Evolutionary conservation across 2,113 vertebrate genomes (phyloP).

Genomic region (Butorides virescens): DNA sequence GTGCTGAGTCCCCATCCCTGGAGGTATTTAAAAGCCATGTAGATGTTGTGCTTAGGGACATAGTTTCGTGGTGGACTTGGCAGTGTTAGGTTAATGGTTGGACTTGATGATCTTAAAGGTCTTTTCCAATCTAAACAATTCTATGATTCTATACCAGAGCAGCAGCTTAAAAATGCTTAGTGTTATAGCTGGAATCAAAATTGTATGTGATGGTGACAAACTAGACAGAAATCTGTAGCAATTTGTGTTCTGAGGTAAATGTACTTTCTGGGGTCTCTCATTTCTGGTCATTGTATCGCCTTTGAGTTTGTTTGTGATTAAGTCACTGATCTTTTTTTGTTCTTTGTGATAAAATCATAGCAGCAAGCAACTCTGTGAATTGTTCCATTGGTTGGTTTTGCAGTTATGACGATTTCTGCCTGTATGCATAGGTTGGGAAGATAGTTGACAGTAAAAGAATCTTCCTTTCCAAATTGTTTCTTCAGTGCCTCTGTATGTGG

Average conservation of each 20-base stretch:
- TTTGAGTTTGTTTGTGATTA: not conserved
- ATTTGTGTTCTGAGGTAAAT: not conserved
- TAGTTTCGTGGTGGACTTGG: not conserved
- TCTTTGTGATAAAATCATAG: not conserved
- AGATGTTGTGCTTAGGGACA: not conserved
- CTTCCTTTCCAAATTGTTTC: not conserved
- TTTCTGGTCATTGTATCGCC: not conserved
- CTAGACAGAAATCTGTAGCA: not conserved
- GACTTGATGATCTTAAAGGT: not conserved
- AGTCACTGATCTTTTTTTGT: not conserved
- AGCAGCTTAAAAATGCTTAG: not conserved
- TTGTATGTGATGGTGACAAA: not conserved
- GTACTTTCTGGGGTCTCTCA: not conserved
- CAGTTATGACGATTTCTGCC: not conserved
- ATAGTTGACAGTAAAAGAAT: not conserved
- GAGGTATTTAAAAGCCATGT: not conserved
- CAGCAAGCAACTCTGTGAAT: not conserved
- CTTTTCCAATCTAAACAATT: not conserved
- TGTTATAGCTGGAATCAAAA: not conserved
- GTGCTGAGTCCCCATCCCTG: not conserved
- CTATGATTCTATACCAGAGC: not conserved
- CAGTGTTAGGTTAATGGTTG: not conserved
- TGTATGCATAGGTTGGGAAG: not conserved
- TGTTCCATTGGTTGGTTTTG: not conserved
- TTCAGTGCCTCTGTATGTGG: not conserved